Conservation (phyloP, 2,113 vertebrate genomes). For the Neolamprologus modestus region DNA sequence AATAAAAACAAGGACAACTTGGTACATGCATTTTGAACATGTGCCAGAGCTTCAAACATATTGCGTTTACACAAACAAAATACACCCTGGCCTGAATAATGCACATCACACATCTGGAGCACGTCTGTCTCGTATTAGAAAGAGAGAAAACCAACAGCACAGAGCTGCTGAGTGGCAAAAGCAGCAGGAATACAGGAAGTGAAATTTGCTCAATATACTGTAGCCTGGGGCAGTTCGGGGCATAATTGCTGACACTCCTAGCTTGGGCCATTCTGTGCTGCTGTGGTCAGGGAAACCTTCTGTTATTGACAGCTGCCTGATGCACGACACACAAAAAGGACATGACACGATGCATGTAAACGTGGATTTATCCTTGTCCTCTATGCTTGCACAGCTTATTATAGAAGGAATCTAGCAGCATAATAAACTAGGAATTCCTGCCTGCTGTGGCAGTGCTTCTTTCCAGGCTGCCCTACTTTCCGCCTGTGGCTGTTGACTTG, state of each 20-base stretch:
- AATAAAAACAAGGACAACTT: conserved; percentile 38
- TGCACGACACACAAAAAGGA: conserved; percentile 11
- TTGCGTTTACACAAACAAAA: conserved; percentile 13
- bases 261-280: conserved; percentile 16
- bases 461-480: conserved; percentile 57
- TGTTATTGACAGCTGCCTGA: conserved; percentile 41
- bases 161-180: conserved; percentile 14
- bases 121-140: conserved; percentile 1
- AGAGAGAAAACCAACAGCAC: conserved; percentile 20
- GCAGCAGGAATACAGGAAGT: conserved; percentile 40
- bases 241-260: conserved; percentile 55
- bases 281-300: conserved; percentile 25
- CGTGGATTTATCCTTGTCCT: conserved; percentile 25
- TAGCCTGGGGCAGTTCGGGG: conserved; percentile 39
- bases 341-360: conserved; percentile 24
- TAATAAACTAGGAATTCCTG: conserved; percentile 36
- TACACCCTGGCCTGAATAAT: conserved; percentile 27
- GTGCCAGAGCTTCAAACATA: conserved; percentile 27
- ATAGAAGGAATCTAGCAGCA: conserved; percentile 20
- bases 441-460: conserved; percentile 29
- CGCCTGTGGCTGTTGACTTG: conserved; percentile 44
- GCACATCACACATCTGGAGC: conserved; percentile 40
- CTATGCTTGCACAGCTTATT: conserved; percentile 19
- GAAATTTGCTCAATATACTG: conserved; percentile 52
- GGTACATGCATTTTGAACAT: neutral